These are phyloP conservation scores for human DNA, from an alignment of 2,113 vertebrate genomes.

Conservation along the genomic window GRCh38 chr19:33160001-33160500, in stretches of 20 bases:
- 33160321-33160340: background rate
- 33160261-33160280: background rate
- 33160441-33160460: constrained; percentile 85
- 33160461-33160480: constrained; percentile 80
- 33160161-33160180: no score
- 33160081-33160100: no score
- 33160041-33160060: no score
- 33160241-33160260: background rate
- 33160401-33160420: constrained; percentile 80
- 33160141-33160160: no score
- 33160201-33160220: no score
- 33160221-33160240: background rate
- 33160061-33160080: no score
- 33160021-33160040: no score
- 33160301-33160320: background rate
- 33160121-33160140: no score
- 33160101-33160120: no score
- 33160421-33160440: constrained; percentile 86
- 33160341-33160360: background rate
- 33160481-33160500: constrained; percentile 86
- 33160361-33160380: background rate
- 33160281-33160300: background rate
- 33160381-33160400: background rate
- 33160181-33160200: no score
- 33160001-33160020: no score